Evolutionary conservation across 1,140 invertebrate species (phyloP).

Genomic region (Linepithema humile): DNA sequence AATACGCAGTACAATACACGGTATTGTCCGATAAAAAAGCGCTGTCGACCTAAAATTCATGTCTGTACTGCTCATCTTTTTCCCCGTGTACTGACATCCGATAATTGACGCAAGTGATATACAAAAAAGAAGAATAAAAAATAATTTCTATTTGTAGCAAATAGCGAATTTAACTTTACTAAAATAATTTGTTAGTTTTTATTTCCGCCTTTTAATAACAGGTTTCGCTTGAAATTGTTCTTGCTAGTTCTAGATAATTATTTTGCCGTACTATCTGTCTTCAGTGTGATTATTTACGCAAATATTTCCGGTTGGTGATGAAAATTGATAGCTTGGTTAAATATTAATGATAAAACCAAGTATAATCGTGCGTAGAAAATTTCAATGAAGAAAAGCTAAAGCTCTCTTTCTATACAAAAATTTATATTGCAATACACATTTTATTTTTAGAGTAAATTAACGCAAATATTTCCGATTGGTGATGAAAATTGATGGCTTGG

Average conservation of each 20-base stretch:
- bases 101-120: background rate
- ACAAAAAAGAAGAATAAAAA: too few relatives aligned
- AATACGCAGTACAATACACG: conserved; percentile 5
- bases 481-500: too few relatives aligned
- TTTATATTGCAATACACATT: too few relatives aligned
- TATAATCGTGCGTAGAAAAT: background rate
- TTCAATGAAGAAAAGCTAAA: too few relatives aligned
- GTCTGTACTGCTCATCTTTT: background rate
- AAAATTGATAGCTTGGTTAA: background rate
- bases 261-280: background rate
- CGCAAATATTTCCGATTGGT: background rate
- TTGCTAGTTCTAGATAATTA: background rate
- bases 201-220: background rate
- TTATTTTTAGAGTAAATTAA: too few relatives aligned
- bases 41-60: background rate
- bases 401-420: too few relatives aligned
- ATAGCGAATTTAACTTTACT: background rate
- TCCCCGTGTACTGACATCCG: background rate
- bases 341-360: background rate
- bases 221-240: background rate
- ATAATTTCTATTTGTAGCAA: background rate
- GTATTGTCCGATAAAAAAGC: conserved; percentile 38
- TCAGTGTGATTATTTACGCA: too few relatives aligned
- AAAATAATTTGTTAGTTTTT: background rate
- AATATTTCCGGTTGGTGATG: background rate